A percentile compares a stretch with the other conserved stretches of the same genome.
phyloP scores from a whole-genome alignment of 1,140 invertebrate species.

The Pygmarrhopalites habei region DNA sequence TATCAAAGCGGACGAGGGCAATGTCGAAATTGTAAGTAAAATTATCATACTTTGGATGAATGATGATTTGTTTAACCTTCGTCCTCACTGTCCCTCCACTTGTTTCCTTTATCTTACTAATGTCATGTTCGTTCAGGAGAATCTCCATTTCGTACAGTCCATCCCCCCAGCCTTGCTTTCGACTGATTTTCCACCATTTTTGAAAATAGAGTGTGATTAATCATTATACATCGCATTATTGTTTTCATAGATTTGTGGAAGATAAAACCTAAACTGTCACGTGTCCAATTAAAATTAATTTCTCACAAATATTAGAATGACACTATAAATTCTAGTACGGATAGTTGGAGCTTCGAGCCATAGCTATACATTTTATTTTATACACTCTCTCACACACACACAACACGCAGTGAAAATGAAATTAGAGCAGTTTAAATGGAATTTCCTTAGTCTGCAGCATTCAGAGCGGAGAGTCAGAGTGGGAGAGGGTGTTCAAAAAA shows the following conservation, averaged over 20 bases:
- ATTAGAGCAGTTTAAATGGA: background rate
- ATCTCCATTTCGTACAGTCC: slow-evolving; percentile 22
- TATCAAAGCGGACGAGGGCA: slow-evolving; percentile 26
- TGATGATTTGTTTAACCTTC: slow-evolving; percentile 17
- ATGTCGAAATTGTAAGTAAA: slow-evolving; percentile 33
- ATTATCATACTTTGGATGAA: slow-evolving; percentile 36
- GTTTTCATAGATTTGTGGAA: too few species aligned
- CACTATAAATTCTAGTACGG: too few species aligned
- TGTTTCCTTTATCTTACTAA: slow-evolving; percentile 14
- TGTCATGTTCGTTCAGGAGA: slow-evolving; percentile 35
- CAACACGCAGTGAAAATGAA: background rate
- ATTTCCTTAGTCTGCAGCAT: background rate
- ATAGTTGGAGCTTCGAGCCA: too few species aligned
- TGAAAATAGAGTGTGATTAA: background rate
- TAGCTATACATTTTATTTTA: background rate
- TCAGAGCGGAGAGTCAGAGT: background rate
- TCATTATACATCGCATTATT: background rate
- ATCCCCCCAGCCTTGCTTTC: background rate
- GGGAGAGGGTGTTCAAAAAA: background rate
- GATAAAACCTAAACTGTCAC: too few species aligned
- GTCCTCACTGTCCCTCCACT: slow-evolving; percentile 17
- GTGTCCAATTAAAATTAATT: too few species aligned
- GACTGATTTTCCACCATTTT: slow-evolving; percentile 3
- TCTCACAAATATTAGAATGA: too few species aligned
- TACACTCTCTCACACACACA: background rate